phyloP scores from a whole-genome alignment of 2,797 vertebrate species.

The Anguilla marmorata region DNA sequence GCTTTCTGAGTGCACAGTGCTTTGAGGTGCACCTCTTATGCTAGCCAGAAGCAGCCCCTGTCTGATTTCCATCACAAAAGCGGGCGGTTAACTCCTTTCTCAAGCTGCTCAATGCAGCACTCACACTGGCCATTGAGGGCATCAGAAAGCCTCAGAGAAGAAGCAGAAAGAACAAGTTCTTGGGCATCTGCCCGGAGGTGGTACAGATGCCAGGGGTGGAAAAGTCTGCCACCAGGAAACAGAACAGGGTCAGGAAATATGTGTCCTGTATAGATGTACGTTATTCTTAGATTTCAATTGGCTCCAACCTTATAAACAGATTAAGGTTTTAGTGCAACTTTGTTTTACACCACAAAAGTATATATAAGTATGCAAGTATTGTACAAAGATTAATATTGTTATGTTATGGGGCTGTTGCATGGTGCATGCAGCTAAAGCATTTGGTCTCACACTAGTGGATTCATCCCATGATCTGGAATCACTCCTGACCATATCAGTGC shows the following conservation, averaged over 20 bases:
- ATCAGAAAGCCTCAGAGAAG: slow-evolving; percentile 35
- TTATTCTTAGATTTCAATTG: neutral
- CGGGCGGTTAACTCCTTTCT: slow-evolving; percentile 46
- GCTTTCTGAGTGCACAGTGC: slow-evolving; percentile 36
- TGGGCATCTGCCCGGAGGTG: slow-evolving; percentile 43
- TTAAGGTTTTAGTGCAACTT: neutral
- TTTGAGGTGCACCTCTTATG: slow-evolving; percentile 47
- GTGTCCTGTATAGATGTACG: neutral
- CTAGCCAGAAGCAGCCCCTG: slow-evolving; percentile 53
- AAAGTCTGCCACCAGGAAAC: slow-evolving; percentile 10
- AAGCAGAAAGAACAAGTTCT: slow-evolving; percentile 44
- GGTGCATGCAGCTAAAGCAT: neutral
- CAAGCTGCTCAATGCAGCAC: slow-evolving; percentile 55
- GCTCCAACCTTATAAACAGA: neutral
- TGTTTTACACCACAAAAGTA: neutral
- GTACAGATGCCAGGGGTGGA: slow-evolving; percentile 26
- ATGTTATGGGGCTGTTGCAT: neutral
- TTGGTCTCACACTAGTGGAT: neutral
- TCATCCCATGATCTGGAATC: neutral
- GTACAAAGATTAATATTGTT: neutral
- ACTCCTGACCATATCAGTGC: neutral
- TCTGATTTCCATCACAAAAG: slow-evolving; percentile 66
- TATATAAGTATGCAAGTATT: neutral
- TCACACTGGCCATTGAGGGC: slow-evolving; percentile 48
- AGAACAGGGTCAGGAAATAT: slow-evolving; percentile 4